Percentiles rank a stretch among this genome's conserved stretches.
Evolutionary conservation across 35 echinoderm and acorn worm genomes (phyloP).

Genomic region (Anneissia japonica): DNA sequence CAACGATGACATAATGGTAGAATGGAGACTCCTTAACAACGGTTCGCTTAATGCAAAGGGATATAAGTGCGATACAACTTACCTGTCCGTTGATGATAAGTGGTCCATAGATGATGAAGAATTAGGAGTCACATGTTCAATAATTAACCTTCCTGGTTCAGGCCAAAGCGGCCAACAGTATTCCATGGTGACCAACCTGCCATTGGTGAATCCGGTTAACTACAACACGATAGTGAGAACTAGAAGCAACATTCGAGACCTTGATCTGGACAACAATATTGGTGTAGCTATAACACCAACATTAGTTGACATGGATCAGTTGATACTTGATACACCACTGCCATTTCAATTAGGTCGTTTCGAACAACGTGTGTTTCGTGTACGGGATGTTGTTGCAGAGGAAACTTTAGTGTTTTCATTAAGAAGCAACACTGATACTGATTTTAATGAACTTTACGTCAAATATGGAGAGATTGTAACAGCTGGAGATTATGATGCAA

Average conservation of each 20-base stretch:
- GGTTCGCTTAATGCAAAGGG: constrained; percentile 21
- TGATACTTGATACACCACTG: constrained; percentile 14
- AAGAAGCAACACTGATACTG: constrained; percentile 20
- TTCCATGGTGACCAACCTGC: neutral
- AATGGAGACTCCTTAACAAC: constrained; percentile 40
- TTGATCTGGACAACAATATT: constrained; percentile 40
- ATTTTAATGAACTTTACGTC: constrained; percentile 40
- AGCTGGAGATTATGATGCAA: constrained; percentile 21
- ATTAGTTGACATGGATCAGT: neutral
- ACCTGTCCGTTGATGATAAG: constrained; percentile 33
- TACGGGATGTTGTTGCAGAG: constrained; percentile 24
- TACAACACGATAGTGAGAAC: constrained; percentile 44
- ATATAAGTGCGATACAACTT: constrained; percentile 50
- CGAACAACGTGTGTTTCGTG: neutral
- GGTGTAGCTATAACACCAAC: constrained; percentile 1
- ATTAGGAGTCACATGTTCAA: constrained; percentile 12
- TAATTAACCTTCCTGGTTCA: neutral
- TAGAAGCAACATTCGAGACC: constrained; percentile 45
- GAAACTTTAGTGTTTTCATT: constrained; percentile 31
- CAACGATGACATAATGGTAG: constrained; percentile 1
- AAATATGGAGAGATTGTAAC: constrained; percentile 37
- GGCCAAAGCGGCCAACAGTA: neutral
- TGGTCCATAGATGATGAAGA: constrained; percentile 46
- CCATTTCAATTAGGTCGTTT: constrained; percentile 3
- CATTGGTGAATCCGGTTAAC: constrained; percentile 16